phyloP scores from a whole-genome alignment of 2,888 invertebrate species.

The Lysandra coridon region DNA sequence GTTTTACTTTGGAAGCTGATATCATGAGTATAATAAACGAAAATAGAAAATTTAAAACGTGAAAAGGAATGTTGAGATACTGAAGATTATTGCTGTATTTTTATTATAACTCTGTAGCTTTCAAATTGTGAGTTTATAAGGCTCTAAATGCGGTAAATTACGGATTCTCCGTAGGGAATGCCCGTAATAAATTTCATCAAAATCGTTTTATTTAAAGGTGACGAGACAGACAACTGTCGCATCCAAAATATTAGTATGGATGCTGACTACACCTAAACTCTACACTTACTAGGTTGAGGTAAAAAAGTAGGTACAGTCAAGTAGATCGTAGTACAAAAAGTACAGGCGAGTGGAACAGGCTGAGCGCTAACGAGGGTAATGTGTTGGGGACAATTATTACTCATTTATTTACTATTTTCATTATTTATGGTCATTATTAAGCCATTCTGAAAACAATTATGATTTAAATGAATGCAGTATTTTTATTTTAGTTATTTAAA shows the following conservation, averaged over 20 bases:
- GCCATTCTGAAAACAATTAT: not conserved
- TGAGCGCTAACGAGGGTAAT: conserved; percentile 3
- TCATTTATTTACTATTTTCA: conserved; percentile 3
- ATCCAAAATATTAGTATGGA: not conserved
- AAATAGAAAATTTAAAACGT: no score
- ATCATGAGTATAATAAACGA: no score
- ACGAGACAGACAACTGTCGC: no score
- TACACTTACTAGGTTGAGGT: not conserved
- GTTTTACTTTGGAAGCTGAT: no score
- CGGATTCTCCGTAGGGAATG: no score
- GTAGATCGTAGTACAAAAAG: conserved; percentile 5
- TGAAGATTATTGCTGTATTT: no score
- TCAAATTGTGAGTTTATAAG: no score
- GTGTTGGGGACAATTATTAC: not conserved
- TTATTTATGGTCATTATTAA: not conserved
- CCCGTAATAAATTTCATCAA: no score
- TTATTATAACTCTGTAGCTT: no score
- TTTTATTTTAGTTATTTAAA: not conserved
- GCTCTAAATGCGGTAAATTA: no score
- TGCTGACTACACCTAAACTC: not conserved
- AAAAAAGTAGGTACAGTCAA: not conserved
- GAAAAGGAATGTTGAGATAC: no score
- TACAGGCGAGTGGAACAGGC: conserved; percentile 15
- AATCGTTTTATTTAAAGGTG: no score
- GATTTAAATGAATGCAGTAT: not conserved